Conservation (phyloP, 1,140 invertebrate genomes). For the Zaprionus ghesquierei region DNA sequence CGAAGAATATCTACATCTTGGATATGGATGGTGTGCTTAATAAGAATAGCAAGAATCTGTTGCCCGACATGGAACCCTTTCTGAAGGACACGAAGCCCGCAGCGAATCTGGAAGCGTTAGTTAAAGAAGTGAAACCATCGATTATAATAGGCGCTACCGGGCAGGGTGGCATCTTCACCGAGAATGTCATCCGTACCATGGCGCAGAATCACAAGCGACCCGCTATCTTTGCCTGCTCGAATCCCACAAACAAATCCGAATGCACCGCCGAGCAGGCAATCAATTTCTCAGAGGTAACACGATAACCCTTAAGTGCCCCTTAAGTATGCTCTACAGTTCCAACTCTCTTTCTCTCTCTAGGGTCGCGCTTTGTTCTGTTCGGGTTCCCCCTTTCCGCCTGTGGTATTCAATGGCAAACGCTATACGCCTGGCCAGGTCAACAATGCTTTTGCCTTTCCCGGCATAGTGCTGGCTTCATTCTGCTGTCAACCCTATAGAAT, state of each 20-base stretch:
- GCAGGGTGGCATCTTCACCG: slow-evolving; percentile 92
- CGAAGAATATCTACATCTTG: slow-evolving; percentile 89
- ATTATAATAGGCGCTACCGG: slow-evolving; percentile 94
- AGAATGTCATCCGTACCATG: slow-evolving; percentile 92
- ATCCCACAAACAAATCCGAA: slow-evolving; percentile 97
- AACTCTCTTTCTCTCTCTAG: neutral
- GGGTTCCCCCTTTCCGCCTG: slow-evolving; percentile 95
- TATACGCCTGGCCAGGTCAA: slow-evolving; percentile 96
- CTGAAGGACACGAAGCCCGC: slow-evolving; percentile 90
- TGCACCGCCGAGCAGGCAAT: slow-evolving; percentile 98
- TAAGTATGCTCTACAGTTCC: neutral
- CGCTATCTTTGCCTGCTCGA: slow-evolving; percentile 95
- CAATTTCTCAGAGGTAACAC: slow-evolving; percentile 87
- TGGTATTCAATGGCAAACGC: slow-evolving; percentile 90
- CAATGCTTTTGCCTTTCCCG: slow-evolving; percentile 98
- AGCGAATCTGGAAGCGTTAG: slow-evolving; percentile 89
- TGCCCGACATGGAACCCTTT: slow-evolving; percentile 89
- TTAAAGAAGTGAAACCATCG: slow-evolving; percentile 86
- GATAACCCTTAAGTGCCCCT: slow-evolving; percentile 37
- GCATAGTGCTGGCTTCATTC: slow-evolving; percentile 94
- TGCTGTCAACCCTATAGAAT: slow-evolving; percentile 90
- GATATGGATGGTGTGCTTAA: slow-evolving; percentile 88
- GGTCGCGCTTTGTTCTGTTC: slow-evolving; percentile 88
- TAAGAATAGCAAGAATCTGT: slow-evolving; percentile 88
- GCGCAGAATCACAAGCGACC: slow-evolving; percentile 84